A percentile compares a stretch with the other conserved stretches of the same genome.
These are phyloP conservation scores for Nomada ruficornis DNA, from an alignment of 2,888 invertebrate species.

Conservation along the genomic window DNA sequence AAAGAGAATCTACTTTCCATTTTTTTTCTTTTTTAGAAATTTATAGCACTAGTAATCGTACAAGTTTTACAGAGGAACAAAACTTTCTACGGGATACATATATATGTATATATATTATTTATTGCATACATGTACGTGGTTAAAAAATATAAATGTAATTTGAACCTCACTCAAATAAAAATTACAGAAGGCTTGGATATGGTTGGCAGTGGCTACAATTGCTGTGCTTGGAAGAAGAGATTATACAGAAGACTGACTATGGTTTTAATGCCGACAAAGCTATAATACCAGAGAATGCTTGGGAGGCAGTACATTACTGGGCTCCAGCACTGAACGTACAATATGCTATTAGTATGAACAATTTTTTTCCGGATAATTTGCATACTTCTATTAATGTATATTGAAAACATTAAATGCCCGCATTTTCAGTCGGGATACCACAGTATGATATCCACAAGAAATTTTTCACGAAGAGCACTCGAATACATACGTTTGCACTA, in stretches of 20 bases:
- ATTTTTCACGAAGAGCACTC: conserved; percentile 64
- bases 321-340: conserved; percentile 71
- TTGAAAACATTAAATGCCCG: too few relatives aligned
- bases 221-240: conserved; percentile 65
- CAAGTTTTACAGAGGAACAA: too few relatives aligned
- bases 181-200: conserved; percentile 60
- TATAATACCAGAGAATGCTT: conserved; percentile 65
- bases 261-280: neutral
- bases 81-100: too few relatives aligned
- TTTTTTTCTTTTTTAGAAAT: too few relatives aligned
- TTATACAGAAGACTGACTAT: conserved; percentile 33
- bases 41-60: too few relatives aligned
- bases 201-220: conserved; percentile 73
- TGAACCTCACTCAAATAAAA: neutral
- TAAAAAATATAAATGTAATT: neutral
- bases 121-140: neutral
- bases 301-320: conserved; percentile 58
- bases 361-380: neutral
- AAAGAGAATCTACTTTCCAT: too few relatives aligned
- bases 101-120: neutral
- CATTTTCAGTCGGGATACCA: conserved; percentile 66
- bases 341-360: conserved; percentile 64
- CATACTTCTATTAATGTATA: neutral
- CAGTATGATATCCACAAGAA: conserved; percentile 66
- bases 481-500: conserved; percentile 67